Conservation (phyloP, 2,797 vertebrate genomes). For the Danio albolineatus region DNA sequence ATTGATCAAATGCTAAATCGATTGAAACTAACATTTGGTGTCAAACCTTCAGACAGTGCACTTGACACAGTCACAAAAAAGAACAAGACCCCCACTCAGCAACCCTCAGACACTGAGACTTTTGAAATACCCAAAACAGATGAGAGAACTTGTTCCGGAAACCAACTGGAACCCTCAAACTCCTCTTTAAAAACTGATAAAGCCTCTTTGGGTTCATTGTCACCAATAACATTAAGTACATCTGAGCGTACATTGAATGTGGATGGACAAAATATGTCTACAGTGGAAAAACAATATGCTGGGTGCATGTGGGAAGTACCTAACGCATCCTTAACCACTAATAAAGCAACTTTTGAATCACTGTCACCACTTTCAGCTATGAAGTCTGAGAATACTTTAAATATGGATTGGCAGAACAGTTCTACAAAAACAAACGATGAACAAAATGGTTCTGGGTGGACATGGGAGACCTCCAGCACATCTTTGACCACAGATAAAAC, state of each 20-base stretch:
- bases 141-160: background rate
- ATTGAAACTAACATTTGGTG: conserved; percentile 73
- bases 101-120: conserved; percentile 54
- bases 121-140: conserved; percentile 18
- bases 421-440: conserved; percentile 39
- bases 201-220: background rate
- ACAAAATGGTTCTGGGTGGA: background rate
- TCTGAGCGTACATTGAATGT: conserved; percentile 9
- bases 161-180: background rate
- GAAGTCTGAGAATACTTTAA: background rate
- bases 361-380: background rate
- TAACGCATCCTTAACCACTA: background rate
- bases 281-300: conserved; percentile 42
- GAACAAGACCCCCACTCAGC: conserved; percentile 63
- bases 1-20: conserved; percentile 75
- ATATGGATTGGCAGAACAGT: conserved; percentile 32
- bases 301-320: background rate
- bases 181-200: background rate
- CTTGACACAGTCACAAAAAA: conserved; percentile 60
- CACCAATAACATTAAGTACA: background rate
- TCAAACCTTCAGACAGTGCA: conserved; percentile 68
- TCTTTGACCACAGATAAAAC: background rate
- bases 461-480: background rate
- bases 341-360: background rate
- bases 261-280: conserved; percentile 20